Percentiles rank a stretch among this genome's conserved stretches.
Conservation (phyloP, 2,888 invertebrate species). For the Dynastes tityus region DNA sequence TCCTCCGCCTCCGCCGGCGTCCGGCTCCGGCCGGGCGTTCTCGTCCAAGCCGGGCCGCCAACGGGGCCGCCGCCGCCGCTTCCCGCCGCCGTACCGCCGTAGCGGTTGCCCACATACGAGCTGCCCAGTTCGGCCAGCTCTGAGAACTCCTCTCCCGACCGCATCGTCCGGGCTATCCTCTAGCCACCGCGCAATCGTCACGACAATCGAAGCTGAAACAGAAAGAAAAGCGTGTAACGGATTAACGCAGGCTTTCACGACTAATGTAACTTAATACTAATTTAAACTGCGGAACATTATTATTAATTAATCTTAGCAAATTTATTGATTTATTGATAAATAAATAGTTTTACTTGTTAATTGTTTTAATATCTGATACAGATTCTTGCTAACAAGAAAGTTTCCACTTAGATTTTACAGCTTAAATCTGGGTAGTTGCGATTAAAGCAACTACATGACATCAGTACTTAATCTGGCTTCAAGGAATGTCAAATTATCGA, state of each 20-base stretch:
- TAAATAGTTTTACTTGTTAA: not conserved
- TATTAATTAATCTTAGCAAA: too few species aligned
- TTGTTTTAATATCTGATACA: not conserved
- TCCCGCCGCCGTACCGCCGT: conserved; percentile 56
- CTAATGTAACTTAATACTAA: not conserved
- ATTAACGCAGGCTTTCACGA: not conserved
- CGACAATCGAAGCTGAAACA: conserved; percentile 65
- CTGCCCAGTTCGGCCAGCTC: conserved; percentile 70
- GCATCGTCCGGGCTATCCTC: conserved; percentile 65
- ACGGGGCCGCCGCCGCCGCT: conserved; percentile 60
- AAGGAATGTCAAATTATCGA: too few species aligned
- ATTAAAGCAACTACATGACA: too few species aligned
- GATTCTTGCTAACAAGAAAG: too few species aligned
- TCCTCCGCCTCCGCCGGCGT: conserved; percentile 76
- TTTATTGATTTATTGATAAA: not conserved
- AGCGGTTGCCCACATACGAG: conserved; percentile 64
- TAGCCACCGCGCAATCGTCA: conserved; percentile 66
- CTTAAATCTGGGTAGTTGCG: too few species aligned
- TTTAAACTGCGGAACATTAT: too few species aligned
- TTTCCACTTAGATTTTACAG: too few species aligned
- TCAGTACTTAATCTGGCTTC: too few species aligned
- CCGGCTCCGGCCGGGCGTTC: conserved; percentile 74
- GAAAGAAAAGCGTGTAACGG: not conserved
- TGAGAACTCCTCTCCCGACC: conserved; percentile 69
- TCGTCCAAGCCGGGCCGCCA: conserved; percentile 58